phyloP scores from a whole-genome alignment of 2,888 invertebrate species.

The Xanthorhoe spadicearia region DNA sequence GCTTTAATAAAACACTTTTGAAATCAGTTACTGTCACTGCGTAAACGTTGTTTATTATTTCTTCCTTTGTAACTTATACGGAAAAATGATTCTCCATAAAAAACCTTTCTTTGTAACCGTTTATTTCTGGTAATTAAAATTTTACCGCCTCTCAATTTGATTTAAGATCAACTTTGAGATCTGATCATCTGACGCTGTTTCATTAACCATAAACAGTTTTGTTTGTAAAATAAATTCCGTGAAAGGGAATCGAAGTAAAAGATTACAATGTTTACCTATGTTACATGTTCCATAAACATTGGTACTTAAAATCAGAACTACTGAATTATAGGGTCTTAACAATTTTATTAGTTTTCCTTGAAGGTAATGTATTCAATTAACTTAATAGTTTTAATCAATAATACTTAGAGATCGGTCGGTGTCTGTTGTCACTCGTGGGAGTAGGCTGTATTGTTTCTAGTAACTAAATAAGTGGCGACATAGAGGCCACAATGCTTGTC shows the following conservation, averaged over 20 bases:
- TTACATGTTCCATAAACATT: not conserved
- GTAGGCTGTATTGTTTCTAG: constrained; percentile 25
- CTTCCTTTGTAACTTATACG: not conserved
- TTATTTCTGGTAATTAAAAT: constrained; percentile 4
- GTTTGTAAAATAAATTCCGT: not conserved
- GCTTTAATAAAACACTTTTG: constrained; percentile 4
- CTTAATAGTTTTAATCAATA: constrained; percentile 5
- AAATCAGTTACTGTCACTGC: not conserved
- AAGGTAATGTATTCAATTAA: not conserved
- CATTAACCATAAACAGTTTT: constrained; percentile 20
- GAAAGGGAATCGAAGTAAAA: constrained; percentile 5
- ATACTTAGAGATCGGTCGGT: not conserved
- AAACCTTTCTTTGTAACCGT: not conserved
- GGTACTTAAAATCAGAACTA: not conserved
- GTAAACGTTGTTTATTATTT: constrained; percentile 1
- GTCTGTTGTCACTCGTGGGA: constrained; percentile 7
- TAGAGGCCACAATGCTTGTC: constrained; percentile 53
- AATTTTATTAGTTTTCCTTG: not conserved
- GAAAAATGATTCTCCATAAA: not conserved
- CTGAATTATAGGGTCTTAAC: not conserved
- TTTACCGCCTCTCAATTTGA: constrained; percentile 21
- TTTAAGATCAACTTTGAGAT: constrained; percentile 15
- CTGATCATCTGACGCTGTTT: constrained; percentile 11
- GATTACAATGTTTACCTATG: not conserved
- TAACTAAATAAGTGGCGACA: constrained; percentile 28